A percentile compares a stretch with the other conserved stretches of the same genome.
These are phyloP conservation scores for Notiomystis cincta DNA, from an alignment of 2,113 vertebrate species.

Conservation along the genomic window DNA sequence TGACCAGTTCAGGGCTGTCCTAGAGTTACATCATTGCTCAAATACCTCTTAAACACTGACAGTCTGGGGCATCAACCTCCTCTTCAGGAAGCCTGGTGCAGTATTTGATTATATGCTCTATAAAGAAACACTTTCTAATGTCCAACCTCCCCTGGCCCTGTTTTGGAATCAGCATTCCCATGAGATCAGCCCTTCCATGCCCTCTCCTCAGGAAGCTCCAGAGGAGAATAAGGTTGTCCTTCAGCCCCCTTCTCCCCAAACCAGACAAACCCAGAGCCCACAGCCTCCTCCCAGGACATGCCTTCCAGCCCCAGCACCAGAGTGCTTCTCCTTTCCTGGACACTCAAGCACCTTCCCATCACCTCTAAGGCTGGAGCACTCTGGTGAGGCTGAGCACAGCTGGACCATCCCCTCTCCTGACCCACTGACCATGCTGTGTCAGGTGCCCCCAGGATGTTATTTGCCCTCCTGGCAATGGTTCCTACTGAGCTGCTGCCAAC, in stretches of 20 bases:
- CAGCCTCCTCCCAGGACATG: neutral
- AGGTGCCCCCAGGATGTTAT: neutral
- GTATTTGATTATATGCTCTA: neutral
- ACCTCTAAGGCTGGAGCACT: accelerated
- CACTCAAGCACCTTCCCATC: neutral
- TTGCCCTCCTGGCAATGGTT: neutral
- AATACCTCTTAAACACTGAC: neutral
- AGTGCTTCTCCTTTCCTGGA: neutral
- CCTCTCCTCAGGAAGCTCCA: neutral
- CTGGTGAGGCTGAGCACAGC: neutral
- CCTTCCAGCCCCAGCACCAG: neutral
- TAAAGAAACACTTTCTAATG: neutral
- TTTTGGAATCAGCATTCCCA: neutral
- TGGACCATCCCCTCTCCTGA: neutral
- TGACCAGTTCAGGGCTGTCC: neutral
- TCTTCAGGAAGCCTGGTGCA: neutral
- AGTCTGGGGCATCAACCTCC: neutral
- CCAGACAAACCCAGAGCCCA: neutral
- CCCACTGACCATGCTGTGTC: accelerated
- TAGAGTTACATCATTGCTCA: neutral
- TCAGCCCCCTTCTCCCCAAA: neutral
- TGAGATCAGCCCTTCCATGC: neutral
- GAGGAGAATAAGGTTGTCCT: neutral
- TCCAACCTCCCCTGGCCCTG: neutral
- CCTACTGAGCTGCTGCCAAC: neutral